Percentiles rank a stretch among this genome's conserved stretches.
phyloP scores from a whole-genome alignment of 2,113 vertebrate species.

The Oostethus manadensis region DNA sequence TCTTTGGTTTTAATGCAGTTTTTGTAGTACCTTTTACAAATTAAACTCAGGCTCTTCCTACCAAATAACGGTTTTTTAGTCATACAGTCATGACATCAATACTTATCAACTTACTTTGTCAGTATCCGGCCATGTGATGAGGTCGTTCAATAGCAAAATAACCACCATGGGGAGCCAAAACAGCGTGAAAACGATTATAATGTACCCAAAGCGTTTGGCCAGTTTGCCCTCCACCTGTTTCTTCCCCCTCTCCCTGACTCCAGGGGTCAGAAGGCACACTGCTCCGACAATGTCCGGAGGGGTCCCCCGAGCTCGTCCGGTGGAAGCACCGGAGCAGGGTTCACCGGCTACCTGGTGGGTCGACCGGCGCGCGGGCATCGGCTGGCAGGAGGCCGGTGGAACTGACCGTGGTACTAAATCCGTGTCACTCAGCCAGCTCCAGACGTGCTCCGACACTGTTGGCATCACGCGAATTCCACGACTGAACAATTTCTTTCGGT shows the following conservation, averaged over 20 bases:
- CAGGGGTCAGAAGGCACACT: conserved; percentile 55
- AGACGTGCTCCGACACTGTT: conserved; percentile 15
- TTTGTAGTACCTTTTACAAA: neutral
- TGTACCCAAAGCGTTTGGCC: conserved; percentile 63
- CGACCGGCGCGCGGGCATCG: neutral
- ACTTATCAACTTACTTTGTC: conserved; percentile 37
- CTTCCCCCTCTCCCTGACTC: conserved; percentile 46
- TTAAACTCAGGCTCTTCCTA: too few relatives aligned
- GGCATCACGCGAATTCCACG: conserved; percentile 41
- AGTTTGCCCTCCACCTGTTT: conserved; percentile 59
- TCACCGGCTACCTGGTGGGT: conserved; percentile 18
- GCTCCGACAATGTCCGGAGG: conserved; percentile 53
- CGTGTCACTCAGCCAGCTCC: conserved; percentile 11
- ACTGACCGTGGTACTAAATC: conserved; percentile 12
- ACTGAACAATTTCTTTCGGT: conserved; percentile 52
- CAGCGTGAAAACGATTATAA: conserved; percentile 53
- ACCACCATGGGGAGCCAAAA: conserved; percentile 64
- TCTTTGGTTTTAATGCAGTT: neutral
- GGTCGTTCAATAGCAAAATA: conserved; percentile 37
- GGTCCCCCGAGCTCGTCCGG: neutral
- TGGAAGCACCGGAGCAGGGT: neutral
- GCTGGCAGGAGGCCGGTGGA: neutral
- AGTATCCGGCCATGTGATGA: conserved; percentile 19
- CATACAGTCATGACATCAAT: neutral
- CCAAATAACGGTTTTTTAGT: neutral